Base-by-base conservation (phyloP, 2,888 invertebrate genomes). In the Aporophyla nigra region DNA sequence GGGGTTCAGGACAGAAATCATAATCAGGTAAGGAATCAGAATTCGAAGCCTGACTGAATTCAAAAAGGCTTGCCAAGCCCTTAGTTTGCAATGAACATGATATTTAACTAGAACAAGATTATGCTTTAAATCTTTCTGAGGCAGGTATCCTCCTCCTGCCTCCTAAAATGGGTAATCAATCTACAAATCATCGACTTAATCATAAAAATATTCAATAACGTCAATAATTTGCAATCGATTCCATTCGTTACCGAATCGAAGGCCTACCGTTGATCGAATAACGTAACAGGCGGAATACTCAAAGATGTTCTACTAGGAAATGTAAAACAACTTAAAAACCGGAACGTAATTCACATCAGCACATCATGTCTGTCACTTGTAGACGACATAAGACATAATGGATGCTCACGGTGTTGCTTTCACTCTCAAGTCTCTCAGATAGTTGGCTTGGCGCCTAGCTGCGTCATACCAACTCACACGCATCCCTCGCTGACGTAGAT, bases 371-470 rank as follows among this genome's bases (percentile, higher is more conserved):
- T 46, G 56, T 71, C 53, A 46, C 46, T 58, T 59, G 58, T 40
- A 83, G 62, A 51, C 67, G 40, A 62, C 65, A 70, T 67, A 56
- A 69, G 33, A 53, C 66, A 51, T 65, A 69, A 66, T 33, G 56
- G 33, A 70, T 67, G 73, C 70, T 73, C 16, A 56, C 27, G 33
- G 24, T 49, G 74, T 59, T 75, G 83, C 85, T 85, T 85, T 85
- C 84, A 80, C 84, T 84, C 71, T 74, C 73, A 16, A n/a, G 59
- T 49, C 49, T 67, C 74, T 74, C 69, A 40, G 69, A 70, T 61
- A 74, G 61, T 85, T 85, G 84, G 84, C 84, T 12, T 72, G 49
- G 54, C 76, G 84, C 84, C 84, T 70, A 71, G 12, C 61, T 62
- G 63, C 84, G 73, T 83, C 80, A 80, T 51, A 19, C 21, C 19